Percentiles rank a stretch among this genome's conserved stretches.
phyloP scores from a whole-genome alignment of 30 jellyfish, hydroid and myxozoan genomes.

The Turritopsis dohrnii region DNA sequence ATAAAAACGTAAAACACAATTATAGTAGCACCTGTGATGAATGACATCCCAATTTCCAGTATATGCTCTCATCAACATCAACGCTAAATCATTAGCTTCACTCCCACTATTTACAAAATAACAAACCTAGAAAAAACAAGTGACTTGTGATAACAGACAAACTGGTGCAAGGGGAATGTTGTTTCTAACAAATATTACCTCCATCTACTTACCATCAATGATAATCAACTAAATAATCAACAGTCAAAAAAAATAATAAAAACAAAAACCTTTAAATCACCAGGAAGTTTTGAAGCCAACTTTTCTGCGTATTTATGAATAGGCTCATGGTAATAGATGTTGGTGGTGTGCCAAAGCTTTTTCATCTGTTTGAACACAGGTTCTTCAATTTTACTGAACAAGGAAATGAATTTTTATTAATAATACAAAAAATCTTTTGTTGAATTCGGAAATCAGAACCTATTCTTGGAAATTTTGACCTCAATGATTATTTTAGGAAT shows the following conservation, averaged over 20 bases:
- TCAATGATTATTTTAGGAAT: no score
- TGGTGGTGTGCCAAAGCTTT: slow-evolving; percentile 93
- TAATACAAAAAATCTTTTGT: no score
- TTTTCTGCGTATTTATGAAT: slow-evolving; percentile 75
- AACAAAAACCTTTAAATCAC: slow-evolving; percentile 62
- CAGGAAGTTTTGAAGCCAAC: slow-evolving; percentile 82
- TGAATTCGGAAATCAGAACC: no score
- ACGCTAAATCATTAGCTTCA: slow-evolving; percentile 96
- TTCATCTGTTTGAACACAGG: slow-evolving; percentile 65
- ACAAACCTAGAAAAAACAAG: slow-evolving; percentile 60
- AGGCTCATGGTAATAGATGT: slow-evolving; percentile 68
- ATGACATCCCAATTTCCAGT: slow-evolving; percentile 80
- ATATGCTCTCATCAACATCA: slow-evolving; percentile 84
- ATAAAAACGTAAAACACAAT: background rate
- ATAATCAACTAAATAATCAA: no score
- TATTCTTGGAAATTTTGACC: no score
- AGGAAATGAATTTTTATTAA: no score
- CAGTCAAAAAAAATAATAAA: background rate
- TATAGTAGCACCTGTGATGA: slow-evolving; percentile 50
- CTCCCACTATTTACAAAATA: slow-evolving; percentile 96
- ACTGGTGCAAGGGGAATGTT: no score
- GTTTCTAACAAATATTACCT: no score
- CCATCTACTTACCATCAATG: no score
- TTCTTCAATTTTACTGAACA: slow-evolving; percentile 48
- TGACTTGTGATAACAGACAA: no score